A percentile compares a stretch with the other conserved stretches of the same genome.
phyloP scores from a whole-genome alignment of 2,113 vertebrate species.

The Thalassarche chlororhynchos region DNA sequence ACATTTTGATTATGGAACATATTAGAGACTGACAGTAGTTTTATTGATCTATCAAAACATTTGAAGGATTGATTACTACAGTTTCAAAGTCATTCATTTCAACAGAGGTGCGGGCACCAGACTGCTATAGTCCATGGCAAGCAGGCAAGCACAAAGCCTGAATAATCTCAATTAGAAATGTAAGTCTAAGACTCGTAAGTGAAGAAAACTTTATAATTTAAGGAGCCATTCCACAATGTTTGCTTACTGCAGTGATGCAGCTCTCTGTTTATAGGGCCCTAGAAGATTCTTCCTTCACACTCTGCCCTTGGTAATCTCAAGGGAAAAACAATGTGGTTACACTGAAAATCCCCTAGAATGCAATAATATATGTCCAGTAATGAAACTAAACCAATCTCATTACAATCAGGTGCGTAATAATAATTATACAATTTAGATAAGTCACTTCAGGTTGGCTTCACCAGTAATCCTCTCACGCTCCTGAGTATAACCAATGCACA shows the following conservation, averaged over 20 bases:
- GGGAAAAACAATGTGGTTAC: background rate
- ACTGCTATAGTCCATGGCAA: background rate
- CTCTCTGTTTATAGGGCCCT: background rate
- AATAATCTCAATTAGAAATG: background rate
- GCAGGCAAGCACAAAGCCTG: background rate
- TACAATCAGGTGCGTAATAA: background rate
- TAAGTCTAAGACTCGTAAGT: background rate
- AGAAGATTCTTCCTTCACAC: background rate
- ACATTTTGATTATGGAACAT: conserved; percentile 28
- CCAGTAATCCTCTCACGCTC: background rate
- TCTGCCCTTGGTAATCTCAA: background rate
- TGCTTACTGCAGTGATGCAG: background rate
- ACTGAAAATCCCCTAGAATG: background rate
- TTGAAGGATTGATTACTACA: conserved; percentile 38
- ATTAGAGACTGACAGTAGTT: conserved; percentile 6
- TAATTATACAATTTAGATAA: background rate
- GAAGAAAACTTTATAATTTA: background rate
- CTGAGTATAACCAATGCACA: background rate
- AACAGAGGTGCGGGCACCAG: background rate
- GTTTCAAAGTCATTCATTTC: background rate
- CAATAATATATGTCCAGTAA: background rate
- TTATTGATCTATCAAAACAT: conserved; percentile 14
- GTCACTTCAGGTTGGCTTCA: background rate
- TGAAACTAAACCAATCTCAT: background rate
- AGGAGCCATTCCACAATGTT: background rate